These are phyloP conservation scores for Leistus spinibarbis DNA, from an alignment of 2,888 invertebrate genomes.

Conservation along the genomic window DNA sequence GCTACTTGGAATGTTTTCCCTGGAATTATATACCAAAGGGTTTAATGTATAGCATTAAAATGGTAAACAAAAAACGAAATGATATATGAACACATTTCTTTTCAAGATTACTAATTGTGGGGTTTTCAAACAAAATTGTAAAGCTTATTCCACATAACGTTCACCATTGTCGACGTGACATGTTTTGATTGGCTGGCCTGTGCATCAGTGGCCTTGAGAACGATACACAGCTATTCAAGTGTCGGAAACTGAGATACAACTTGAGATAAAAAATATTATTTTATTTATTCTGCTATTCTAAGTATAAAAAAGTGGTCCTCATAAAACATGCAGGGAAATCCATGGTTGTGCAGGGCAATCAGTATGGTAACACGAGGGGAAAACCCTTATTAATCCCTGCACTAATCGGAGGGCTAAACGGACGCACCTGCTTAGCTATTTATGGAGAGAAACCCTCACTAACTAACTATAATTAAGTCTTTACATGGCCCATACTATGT, in stretches of 20 bases:
- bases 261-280: no score
- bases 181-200: no score
- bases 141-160: no score
- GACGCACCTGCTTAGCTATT: conserved; percentile 23
- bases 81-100: not conserved
- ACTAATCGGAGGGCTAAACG: conserved; percentile 14
- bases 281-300: no score
- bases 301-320: no score
- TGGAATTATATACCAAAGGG: not conserved
- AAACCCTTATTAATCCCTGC: conserved; percentile 18
- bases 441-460: conserved; percentile 5
- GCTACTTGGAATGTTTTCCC: not conserved
- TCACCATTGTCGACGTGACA: no score
- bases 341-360: not conserved
- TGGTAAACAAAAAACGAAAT: no score
- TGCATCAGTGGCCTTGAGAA: no score
- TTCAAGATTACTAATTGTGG: no score
- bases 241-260: no score
- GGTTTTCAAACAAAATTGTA: no score
- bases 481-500: not conserved
- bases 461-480: conserved; percentile 19
- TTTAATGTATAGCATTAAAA: not conserved
- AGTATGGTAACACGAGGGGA: not conserved
- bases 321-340: not conserved
- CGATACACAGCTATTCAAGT: no score